Evolutionary conservation across 2,797 vertebrate genomes (phyloP).

Genomic region (Myotis findleyi): DNA sequence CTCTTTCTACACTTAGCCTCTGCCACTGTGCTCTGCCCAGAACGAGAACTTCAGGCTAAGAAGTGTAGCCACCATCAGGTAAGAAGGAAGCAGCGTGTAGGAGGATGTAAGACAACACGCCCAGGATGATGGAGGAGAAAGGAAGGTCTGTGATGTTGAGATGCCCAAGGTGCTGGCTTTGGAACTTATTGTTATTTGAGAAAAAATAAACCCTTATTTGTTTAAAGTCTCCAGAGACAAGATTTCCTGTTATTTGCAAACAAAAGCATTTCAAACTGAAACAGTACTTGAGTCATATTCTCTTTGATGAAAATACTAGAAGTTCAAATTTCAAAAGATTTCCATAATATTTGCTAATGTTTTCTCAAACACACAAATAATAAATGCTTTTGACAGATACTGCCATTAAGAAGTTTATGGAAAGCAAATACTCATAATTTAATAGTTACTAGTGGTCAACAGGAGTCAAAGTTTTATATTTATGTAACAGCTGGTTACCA

Average conservation of each 20-base stretch:
- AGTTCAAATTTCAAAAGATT: slow-evolving; percentile 26
- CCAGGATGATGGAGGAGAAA: not conserved
- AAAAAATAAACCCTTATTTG: not conserved
- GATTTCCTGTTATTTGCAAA: slow-evolving; percentile 34
- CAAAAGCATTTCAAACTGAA: slow-evolving; percentile 51
- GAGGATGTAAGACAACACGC: not conserved
- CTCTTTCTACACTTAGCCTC: not conserved
- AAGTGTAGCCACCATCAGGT: not conserved
- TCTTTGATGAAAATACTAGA: not conserved
- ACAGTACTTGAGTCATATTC: not conserved
- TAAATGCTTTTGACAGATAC: not conserved
- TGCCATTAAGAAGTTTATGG: not conserved
- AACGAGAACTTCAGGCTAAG: not conserved
- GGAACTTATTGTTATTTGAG: not conserved
- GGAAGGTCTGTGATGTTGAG: not conserved
- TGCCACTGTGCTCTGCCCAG: not conserved
- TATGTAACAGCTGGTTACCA: not conserved
- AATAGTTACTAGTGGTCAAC: not conserved
- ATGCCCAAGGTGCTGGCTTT: not conserved
- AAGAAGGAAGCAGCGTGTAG: fast-evolving
- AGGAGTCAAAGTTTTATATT: not conserved
- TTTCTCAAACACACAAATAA: not conserved
- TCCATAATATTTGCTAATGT: not conserved
- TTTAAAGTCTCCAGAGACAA: not conserved
- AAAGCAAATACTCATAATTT: not conserved